Conservation (phyloP, 2,888 invertebrate genomes). For the Lymantria monacha region DNA sequence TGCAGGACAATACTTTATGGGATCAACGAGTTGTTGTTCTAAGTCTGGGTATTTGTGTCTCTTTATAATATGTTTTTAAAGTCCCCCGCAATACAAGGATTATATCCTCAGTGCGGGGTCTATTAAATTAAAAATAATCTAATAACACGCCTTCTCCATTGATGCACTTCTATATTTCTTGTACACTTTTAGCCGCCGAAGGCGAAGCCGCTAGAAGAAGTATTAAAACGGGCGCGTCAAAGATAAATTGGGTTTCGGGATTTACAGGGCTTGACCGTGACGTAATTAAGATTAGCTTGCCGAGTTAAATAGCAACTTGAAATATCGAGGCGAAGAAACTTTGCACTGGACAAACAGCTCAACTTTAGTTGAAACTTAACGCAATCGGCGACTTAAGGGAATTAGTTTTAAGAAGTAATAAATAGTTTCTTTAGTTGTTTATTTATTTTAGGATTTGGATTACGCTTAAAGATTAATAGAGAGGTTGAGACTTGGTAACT, state of each 20-base stretch:
- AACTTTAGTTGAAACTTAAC: slow-evolving; percentile 17
- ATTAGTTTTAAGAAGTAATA: slow-evolving; percentile 21
- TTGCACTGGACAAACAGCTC: slow-evolving; percentile 30
- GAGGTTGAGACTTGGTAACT: no score
- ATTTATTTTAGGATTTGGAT: not conserved
- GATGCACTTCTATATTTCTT: slow-evolving; percentile 3
- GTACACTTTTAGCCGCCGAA: slow-evolving; percentile 15
- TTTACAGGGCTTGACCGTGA: slow-evolving; percentile 52
- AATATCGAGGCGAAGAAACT: slow-evolving; percentile 28
- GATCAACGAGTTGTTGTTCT: no score
- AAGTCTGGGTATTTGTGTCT: no score
- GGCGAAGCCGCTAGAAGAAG: slow-evolving; percentile 40
- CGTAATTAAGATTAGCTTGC: slow-evolving; percentile 52
- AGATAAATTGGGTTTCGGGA: slow-evolving; percentile 58
- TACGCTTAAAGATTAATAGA: no score
- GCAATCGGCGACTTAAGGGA: slow-evolving; percentile 16
- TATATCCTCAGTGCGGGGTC: no score
- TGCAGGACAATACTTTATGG: no score
- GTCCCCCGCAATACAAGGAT: no score
- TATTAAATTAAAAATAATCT: no score
- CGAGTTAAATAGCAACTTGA: slow-evolving; percentile 34
- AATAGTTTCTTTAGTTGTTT: slow-evolving; percentile 6
- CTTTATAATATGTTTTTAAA: no score
- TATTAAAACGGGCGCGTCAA: slow-evolving; percentile 45
- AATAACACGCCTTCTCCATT: slow-evolving; percentile 17